Conservation (phyloP, 1,140 invertebrate genomes). For the Lysiphlebus fabarum region DNA sequence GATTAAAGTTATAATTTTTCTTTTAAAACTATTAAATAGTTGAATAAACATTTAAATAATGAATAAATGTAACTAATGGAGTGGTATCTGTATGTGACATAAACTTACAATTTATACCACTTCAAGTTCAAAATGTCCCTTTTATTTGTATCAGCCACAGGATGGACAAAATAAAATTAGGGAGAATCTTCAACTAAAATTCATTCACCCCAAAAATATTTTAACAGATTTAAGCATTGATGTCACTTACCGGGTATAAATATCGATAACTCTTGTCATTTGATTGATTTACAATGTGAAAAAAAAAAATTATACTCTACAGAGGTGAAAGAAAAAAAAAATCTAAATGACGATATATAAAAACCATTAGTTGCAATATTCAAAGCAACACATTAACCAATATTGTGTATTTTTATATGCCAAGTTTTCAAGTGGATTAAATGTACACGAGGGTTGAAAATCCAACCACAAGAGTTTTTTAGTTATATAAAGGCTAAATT, state of each 20-base stretch:
- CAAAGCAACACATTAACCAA: no score
- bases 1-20: no score
- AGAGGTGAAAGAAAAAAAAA: background rate
- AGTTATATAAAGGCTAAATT: conserved; percentile 34
- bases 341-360: no score
- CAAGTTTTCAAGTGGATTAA: conserved; percentile 28
- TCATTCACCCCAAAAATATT: conserved; percentile 34
- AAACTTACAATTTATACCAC: conserved; percentile 18
- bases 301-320: background rate
- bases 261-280: conserved; percentile 49
- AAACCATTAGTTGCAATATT: no score
- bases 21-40: background rate
- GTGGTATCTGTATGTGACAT: conserved; percentile 41
- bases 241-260: conserved; percentile 47
- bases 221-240: conserved; percentile 31
- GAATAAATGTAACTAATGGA: conserved; percentile 46
- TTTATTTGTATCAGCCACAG: no score
- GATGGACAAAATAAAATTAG: background rate
- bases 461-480: conserved; percentile 34
- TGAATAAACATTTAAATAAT: conserved; percentile 22
- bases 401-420: no score
- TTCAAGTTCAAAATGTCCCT: background rate
- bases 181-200: conserved; percentile 30
- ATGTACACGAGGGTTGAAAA: conserved; percentile 35
- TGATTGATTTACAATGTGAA: background rate